These are phyloP conservation scores for Tyrannus savana DNA, from an alignment of 2,113 vertebrate genomes.

Conservation along the genomic window DNA sequence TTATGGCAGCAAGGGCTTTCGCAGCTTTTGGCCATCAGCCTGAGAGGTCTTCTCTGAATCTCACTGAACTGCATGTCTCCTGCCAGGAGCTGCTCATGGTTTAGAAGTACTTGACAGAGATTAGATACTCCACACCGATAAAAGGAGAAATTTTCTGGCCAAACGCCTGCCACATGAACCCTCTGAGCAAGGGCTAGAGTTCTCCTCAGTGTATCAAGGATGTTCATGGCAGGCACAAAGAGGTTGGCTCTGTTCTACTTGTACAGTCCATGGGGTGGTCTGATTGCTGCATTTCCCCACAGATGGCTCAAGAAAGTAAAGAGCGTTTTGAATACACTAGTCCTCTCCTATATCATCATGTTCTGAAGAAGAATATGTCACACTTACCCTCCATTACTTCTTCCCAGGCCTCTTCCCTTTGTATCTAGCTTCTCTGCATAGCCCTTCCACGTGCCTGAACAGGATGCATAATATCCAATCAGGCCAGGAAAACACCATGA, in stretches of 20 bases:
- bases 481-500: neutral
- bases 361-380: neutral
- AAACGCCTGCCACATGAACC: accelerated
- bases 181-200: neutral
- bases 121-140: neutral
- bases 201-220: neutral
- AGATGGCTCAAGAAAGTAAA: neutral
- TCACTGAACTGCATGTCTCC: neutral
- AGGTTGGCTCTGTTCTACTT: accelerated
- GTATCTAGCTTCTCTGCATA: neutral
- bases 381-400: neutral
- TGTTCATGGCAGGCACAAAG: neutral
- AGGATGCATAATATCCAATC: neutral
- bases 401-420: neutral
- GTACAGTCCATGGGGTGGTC: too few species aligned
- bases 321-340: neutral
- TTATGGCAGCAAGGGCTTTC: neutral
- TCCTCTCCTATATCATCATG: neutral
- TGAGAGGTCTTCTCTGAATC: neutral
- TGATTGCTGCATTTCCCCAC: neutral
- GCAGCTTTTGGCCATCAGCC: neutral
- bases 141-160: neutral
- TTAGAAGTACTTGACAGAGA: neutral
- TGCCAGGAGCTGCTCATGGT: neutral
- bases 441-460: neutral